phyloP scores from a whole-genome alignment of 1,140 invertebrate genomes.

The Acromyrmex echinatior region DNA sequence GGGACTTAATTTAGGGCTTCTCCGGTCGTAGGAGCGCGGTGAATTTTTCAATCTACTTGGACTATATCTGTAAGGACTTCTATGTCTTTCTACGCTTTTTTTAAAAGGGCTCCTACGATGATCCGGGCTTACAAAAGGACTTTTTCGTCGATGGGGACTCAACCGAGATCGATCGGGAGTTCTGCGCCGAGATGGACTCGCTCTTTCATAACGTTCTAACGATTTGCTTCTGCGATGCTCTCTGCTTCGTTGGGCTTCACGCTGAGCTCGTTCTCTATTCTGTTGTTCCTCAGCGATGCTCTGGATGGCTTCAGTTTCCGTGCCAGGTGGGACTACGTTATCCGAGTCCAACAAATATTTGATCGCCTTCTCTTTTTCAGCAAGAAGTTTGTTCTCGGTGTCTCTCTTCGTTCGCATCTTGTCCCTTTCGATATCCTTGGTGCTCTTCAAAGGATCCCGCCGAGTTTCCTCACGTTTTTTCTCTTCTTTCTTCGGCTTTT shows the following conservation, averaged over 20 bases:
- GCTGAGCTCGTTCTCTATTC: slow-evolving; percentile 71
- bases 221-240: slow-evolving; percentile 74
- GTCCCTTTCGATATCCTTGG: slow-evolving; percentile 85
- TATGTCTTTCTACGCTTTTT: slow-evolving; percentile 51
- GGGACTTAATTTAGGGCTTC: slow-evolving; percentile 77
- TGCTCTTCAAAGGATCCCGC: slow-evolving; percentile 84
- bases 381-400: slow-evolving; percentile 83
- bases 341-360: slow-evolving; percentile 85
- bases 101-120: slow-evolving; percentile 73
- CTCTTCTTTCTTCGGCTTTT: slow-evolving; percentile 77
- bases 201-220: slow-evolving; percentile 73
- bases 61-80: slow-evolving; percentile 77
- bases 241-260: slow-evolving; percentile 62
- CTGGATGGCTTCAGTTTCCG: slow-evolving; percentile 83
- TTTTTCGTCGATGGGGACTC: slow-evolving; percentile 79
- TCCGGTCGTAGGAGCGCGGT: slow-evolving; percentile 66
- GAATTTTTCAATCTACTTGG: slow-evolving; percentile 71
- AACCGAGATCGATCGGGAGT: slow-evolving; percentile 73
- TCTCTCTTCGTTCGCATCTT: slow-evolving; percentile 83
- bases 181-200: slow-evolving; percentile 75
- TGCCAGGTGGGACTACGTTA: slow-evolving; percentile 85
- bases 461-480: slow-evolving; percentile 78
- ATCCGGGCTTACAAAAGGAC: slow-evolving; percentile 73
- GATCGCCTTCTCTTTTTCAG: slow-evolving; percentile 85
- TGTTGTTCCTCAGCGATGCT: slow-evolving; percentile 82